Evolutionary conservation across 2,113 vertebrate genomes (phyloP), one percentile per base, ranked within the genome.

Genomic region (Rhinichthys klamathensis): DNA sequence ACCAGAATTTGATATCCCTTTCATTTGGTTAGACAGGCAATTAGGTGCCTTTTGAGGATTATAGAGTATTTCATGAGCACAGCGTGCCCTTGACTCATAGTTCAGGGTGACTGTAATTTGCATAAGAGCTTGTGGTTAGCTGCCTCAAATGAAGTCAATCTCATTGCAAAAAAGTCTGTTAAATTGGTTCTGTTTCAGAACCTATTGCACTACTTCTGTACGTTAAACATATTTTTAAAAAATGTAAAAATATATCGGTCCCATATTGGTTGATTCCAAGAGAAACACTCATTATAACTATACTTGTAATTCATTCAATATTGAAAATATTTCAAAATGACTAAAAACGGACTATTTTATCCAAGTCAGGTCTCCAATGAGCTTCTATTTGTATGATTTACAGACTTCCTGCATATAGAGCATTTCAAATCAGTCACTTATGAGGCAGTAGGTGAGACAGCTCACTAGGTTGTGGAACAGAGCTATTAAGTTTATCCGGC

Each of bases 401-500:
- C 49, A 76, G 74, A 76, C 27, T 18, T 54, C 13, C 74, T 76
- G 46, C 44, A 51, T 18, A 12, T 30, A 16, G 16, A 49, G 46
- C 2, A 0, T 32, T 76, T 76, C 44, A 54, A 54, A 76, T 76
- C 46, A 76, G 25, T 76, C 49, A 54, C 72, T 27, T 44, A 35
- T 35, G 32, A 35, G 32, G 32, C 70, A 51, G 73, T 46, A 25
- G 23, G 23, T 49, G 38, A 46, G 70, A 41, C 25, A 76, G 74
- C 74, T 21, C 74, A 76, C 73, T 76, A 76, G 27, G 25, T 76
- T 51, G 74, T 54, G 27, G 46, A 76, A 54, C 74, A 54, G 74
- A 54, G 46, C 74, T 76, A 76, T 76, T 54, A 54, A 32, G 41
- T 74, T 74, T 27, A 74, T 74, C 72, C 72, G 12, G 6, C 41